A percentile compares a stretch with the other conserved stretches of the same genome.
These are phyloP conservation scores for Pseudomyrmex flavicornis DNA, from an alignment of 1,140 invertebrate genomes.

Conservation along the genomic window DNA sequence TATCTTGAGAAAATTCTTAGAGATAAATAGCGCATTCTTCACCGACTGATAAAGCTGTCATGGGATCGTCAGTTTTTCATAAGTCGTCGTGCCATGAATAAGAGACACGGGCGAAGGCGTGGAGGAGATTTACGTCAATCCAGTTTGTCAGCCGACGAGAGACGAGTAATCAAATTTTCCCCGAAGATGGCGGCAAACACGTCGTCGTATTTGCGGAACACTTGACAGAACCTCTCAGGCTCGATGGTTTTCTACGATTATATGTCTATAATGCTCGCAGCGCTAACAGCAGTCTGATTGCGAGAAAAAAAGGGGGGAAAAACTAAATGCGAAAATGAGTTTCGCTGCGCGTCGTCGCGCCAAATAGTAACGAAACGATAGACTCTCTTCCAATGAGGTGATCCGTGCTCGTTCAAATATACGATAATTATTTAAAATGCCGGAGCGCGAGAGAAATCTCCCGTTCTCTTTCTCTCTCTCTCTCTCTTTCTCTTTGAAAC, in stretches of 20 bases:
- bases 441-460: not conserved
- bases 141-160: constrained; percentile 34
- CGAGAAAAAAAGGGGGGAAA: not conserved
- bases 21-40: not conserved
- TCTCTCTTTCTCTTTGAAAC: not conserved
- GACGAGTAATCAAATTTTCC: constrained; percentile 74
- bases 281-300: constrained; percentile 35
- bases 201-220: constrained; percentile 71
- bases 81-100: constrained; percentile 55
- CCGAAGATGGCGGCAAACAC: constrained; percentile 69
- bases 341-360: not conserved
- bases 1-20: not conserved
- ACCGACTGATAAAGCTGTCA: constrained; percentile 48
- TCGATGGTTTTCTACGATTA: constrained; percentile 69
- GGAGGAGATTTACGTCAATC: constrained; percentile 69
- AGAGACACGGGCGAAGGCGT: constrained; percentile 14
- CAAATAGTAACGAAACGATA: not conserved
- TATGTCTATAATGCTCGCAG: constrained; percentile 61
- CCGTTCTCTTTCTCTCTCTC: too few relatives aligned
- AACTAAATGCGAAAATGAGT: not conserved
- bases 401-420: not conserved
- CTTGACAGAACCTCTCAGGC: constrained; percentile 69
- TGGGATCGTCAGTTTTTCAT: constrained; percentile 55
- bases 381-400: not conserved
- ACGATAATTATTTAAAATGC: constrained; percentile 13